Conservation (phyloP, 1,140 invertebrate genomes). For the Drosophila sp. region DNA sequence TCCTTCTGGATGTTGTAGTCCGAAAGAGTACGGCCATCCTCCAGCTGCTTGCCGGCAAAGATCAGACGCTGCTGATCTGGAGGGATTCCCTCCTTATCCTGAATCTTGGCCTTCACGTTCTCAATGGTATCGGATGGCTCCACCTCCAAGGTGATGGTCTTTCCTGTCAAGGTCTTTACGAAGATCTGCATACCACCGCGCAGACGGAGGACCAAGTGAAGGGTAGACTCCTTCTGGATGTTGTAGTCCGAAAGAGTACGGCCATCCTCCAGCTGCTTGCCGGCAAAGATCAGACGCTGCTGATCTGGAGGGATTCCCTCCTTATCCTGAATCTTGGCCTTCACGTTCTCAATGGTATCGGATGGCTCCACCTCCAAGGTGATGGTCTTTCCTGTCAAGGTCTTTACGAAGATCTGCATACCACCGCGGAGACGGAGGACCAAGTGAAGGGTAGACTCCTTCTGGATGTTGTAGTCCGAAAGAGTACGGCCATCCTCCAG, state of each 20-base stretch:
- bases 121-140: slow-evolving; percentile 93
- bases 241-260: slow-evolving; percentile 92
- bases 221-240: slow-evolving; percentile 95
- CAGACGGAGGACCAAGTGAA: slow-evolving; percentile 93
- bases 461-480: slow-evolving; percentile 87
- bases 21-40: slow-evolving; percentile 90
- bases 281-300: slow-evolving; percentile 90
- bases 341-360: slow-evolving; percentile 94
- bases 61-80: slow-evolving; percentile 91
- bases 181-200: slow-evolving; percentile 93
- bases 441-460: slow-evolving; percentile 89
- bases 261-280: slow-evolving; percentile 93
- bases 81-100: slow-evolving; percentile 90
- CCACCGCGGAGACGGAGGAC: slow-evolving; percentile 86
- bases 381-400: slow-evolving; percentile 93
- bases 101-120: slow-evolving; percentile 93
- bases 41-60: slow-evolving; percentile 88
- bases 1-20: slow-evolving; percentile 96
- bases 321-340: slow-evolving; percentile 92
- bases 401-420: slow-evolving; percentile 93
- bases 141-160: slow-evolving; percentile 93
- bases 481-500: slow-evolving; percentile 87
- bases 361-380: slow-evolving; percentile 92
- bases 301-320: slow-evolving; percentile 91
- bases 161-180: slow-evolving; percentile 93